Percentiles rank a stretch among this genome's conserved stretches.
Evolutionary conservation across 2,888 invertebrate genomes (phyloP).

Genomic region (Autographa pulchrina): DNA sequence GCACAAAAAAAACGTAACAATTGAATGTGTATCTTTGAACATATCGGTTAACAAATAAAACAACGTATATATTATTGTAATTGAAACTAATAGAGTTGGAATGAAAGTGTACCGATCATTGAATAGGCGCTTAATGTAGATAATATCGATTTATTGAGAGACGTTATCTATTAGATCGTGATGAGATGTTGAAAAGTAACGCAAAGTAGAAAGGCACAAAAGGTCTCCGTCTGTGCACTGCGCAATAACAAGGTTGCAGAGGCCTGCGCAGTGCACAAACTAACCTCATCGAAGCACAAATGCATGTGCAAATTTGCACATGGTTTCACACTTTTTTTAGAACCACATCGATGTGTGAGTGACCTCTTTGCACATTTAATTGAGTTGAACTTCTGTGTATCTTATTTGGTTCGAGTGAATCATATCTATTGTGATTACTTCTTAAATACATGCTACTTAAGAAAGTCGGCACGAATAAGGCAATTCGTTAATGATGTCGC

Average conservation of each 20-base stretch:
- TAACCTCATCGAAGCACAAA: background rate
- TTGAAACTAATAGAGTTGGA: conserved; percentile 74
- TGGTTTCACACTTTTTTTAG: background rate
- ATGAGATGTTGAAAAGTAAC: conserved; percentile 37
- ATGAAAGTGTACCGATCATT: conserved; percentile 75
- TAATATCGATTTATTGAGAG: conserved; percentile 43
- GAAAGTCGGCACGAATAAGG: conserved; percentile 33
- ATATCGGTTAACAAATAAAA: conserved; percentile 59
- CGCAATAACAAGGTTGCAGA: background rate
- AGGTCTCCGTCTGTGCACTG: conserved; percentile 9
- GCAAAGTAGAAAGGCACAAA: conserved; percentile 14
- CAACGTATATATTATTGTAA: conserved; percentile 70
- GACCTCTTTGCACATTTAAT: conserved; percentile 6
- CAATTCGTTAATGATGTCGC: conserved; percentile 29
- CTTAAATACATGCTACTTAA: conserved; percentile 42
- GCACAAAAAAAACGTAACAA: background rate
- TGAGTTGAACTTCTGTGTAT: conserved; percentile 5
- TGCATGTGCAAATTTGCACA: conserved; percentile 8
- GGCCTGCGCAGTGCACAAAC: background rate
- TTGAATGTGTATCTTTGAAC: conserved; percentile 1
- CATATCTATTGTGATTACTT: conserved; percentile 18
- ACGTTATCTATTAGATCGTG: conserved; percentile 51
- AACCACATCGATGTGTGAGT: background rate
- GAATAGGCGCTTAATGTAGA: conserved; percentile 39
- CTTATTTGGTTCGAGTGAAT: conserved; percentile 13